Evolutionary conservation across 2,888 invertebrate genomes (phyloP).

Genomic region (Thumatha senex): DNA sequence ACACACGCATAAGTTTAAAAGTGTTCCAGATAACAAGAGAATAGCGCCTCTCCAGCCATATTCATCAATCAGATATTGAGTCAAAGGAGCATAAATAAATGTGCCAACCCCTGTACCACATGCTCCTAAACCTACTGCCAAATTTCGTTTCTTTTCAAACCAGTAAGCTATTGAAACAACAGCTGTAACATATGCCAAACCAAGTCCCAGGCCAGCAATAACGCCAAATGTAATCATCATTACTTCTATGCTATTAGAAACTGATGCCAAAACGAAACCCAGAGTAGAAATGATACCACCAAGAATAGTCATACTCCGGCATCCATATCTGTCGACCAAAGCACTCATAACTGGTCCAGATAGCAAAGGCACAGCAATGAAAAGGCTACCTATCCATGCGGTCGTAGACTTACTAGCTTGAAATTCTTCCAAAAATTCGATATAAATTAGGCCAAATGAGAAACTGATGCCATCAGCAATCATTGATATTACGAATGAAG

Average conservation of each 20-base stretch:
- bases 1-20: slow-evolving; percentile 93
- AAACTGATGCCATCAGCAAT: slow-evolving; percentile 97
- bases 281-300: slow-evolving; percentile 88
- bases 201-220: slow-evolving; percentile 92
- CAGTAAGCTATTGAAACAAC: slow-evolving; percentile 96
- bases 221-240: slow-evolving; percentile 94
- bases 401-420: slow-evolving; percentile 92
- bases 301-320: slow-evolving; percentile 88
- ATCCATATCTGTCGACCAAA: slow-evolving; percentile 94
- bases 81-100: slow-evolving; percentile 93
- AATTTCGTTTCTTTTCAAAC: slow-evolving; percentile 93
- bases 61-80: slow-evolving; percentile 89
- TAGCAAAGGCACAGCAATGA: slow-evolving; percentile 94
- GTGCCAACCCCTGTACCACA: slow-evolving; percentile 96
- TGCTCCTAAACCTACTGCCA: slow-evolving; percentile 94
- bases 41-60: slow-evolving; percentile 95
- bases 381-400: slow-evolving; percentile 95
- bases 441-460: slow-evolving; percentile 95
- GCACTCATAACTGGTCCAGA: slow-evolving; percentile 93
- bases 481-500: slow-evolving; percentile 93
- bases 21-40: slow-evolving; percentile 91
- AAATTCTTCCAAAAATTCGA: slow-evolving; percentile 92
- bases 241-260: slow-evolving; percentile 88
- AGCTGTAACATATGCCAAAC: slow-evolving; percentile 93
- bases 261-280: slow-evolving; percentile 90